Evolutionary conservation across 2,888 invertebrate species (phyloP).

Genomic region (Anoplius nigerrimus): DNA sequence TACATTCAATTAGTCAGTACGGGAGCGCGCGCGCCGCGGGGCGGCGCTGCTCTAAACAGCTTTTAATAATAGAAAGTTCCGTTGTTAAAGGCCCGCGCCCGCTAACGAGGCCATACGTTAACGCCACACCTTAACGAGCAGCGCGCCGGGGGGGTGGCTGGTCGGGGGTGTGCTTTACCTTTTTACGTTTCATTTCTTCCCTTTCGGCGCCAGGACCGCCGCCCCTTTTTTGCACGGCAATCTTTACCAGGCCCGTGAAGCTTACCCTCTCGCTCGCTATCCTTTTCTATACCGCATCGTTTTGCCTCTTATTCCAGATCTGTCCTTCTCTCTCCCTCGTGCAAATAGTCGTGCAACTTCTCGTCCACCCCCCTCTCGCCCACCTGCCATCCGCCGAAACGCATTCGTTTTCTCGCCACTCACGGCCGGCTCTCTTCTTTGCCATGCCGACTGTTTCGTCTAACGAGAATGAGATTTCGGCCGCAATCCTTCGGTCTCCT

Average conservation of each 20-base stretch:
- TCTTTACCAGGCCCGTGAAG: slow-evolving; percentile 22
- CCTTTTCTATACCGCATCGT: not conserved
- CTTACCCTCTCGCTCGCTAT: slow-evolving; percentile 11
- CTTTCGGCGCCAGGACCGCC: slow-evolving; percentile 2
- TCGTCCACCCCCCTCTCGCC: slow-evolving; percentile 11
- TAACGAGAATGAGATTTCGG: slow-evolving; percentile 55
- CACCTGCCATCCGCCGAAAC: slow-evolving; percentile 28
- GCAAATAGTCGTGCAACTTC: no score
- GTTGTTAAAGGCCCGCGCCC: slow-evolving; percentile 42
- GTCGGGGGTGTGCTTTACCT: slow-evolving; percentile 42
- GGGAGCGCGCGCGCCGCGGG: slow-evolving; percentile 33
- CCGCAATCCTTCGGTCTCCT: slow-evolving; percentile 11
- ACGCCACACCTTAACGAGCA: slow-evolving; percentile 68
- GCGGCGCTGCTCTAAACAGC: slow-evolving; percentile 55
- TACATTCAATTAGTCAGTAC: slow-evolving; percentile 62
- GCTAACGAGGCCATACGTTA: slow-evolving; percentile 70
- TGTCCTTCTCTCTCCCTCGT: no score
- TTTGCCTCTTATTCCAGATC: not conserved
- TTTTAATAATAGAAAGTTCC: slow-evolving; percentile 67
- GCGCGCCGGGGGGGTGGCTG: slow-evolving; percentile 51
- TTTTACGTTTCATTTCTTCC: slow-evolving; percentile 49
- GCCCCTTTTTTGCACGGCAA: not conserved
- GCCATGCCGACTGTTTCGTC: slow-evolving; percentile 47
- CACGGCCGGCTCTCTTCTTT: slow-evolving; percentile 34
- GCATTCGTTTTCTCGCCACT: slow-evolving; percentile 32